phyloP scores from a whole-genome alignment of 2,113 vertebrate genomes.

The Forbesichthys agassizii region DNA sequence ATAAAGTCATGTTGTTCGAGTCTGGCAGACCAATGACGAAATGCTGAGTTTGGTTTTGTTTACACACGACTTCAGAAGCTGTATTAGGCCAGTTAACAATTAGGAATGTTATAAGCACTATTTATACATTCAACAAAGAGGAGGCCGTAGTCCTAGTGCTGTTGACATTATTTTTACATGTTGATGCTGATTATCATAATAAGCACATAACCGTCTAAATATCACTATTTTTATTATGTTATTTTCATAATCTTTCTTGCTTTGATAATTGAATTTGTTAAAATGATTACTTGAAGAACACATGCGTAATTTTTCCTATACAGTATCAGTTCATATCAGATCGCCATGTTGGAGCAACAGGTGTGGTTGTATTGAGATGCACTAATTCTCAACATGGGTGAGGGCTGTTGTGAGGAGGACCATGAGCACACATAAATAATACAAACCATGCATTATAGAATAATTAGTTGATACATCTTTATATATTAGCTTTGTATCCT shows the following conservation, averaged over 20 bases:
- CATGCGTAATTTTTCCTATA: neutral
- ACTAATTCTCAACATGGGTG: no score
- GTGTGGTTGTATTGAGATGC: slow-evolving; percentile 36
- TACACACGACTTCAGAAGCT: neutral
- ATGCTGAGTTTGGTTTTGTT: neutral
- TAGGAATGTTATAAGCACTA: neutral
- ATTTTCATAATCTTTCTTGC: no score
- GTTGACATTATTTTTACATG: no score
- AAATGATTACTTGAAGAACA: neutral
- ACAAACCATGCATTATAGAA: no score
- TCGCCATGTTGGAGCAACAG: slow-evolving; percentile 45
- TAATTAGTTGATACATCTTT: no score
- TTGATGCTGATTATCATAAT: no score
- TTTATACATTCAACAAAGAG: neutral
- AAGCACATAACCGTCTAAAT: no score
- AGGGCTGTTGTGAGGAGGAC: no score
- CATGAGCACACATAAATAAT: no score
- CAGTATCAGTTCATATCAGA: neutral
- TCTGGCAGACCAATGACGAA: neutral
- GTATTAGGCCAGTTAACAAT: neutral
- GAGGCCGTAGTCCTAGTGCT: no score
- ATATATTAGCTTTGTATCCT: no score
- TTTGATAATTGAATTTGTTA: neutral
- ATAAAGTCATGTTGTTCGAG: neutral
- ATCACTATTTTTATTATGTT: no score